Evolutionary conservation across 1,140 invertebrate genomes (phyloP).

Genomic region (Drosophila serrata): DNA sequence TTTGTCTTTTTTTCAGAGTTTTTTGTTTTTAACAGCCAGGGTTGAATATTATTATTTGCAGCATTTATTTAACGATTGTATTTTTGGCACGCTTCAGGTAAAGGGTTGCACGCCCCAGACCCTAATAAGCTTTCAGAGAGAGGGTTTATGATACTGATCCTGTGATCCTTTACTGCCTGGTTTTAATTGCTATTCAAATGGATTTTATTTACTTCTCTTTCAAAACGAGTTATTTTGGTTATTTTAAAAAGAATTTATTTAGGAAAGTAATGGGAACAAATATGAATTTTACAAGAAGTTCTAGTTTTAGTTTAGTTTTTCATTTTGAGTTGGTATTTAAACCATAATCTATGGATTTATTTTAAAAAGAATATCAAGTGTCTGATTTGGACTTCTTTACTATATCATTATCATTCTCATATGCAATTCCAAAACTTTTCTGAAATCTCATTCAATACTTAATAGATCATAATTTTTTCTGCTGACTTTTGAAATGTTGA

Average conservation of each 20-base stretch:
- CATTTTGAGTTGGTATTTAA: background rate
- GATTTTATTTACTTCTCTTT: background rate
- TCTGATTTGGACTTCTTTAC: background rate
- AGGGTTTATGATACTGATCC: background rate
- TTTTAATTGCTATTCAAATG: background rate
- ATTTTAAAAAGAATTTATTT: background rate
- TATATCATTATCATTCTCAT: too few species aligned
- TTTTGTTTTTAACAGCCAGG: background rate
- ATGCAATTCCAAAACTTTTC: background rate
- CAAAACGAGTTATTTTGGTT: background rate
- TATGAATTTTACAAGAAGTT: too few species aligned
- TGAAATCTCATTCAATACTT: background rate
- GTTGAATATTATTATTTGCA: conserved; percentile 8
- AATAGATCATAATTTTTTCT: background rate
- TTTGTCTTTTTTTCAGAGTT: background rate
- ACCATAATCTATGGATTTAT: background rate
- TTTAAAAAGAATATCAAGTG: background rate
- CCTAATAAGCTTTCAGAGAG: background rate
- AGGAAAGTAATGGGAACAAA: background rate
- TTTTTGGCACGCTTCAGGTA: conserved; percentile 22
- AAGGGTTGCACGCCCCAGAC: conserved; percentile 1
- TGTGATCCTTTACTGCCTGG: background rate
- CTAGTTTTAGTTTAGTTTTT: background rate
- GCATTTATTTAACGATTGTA: conserved; percentile 16
- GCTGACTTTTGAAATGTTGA: background rate